Conservation (phyloP, 2,888 invertebrate genomes). For the Lasioglossum villosulum region DNA sequence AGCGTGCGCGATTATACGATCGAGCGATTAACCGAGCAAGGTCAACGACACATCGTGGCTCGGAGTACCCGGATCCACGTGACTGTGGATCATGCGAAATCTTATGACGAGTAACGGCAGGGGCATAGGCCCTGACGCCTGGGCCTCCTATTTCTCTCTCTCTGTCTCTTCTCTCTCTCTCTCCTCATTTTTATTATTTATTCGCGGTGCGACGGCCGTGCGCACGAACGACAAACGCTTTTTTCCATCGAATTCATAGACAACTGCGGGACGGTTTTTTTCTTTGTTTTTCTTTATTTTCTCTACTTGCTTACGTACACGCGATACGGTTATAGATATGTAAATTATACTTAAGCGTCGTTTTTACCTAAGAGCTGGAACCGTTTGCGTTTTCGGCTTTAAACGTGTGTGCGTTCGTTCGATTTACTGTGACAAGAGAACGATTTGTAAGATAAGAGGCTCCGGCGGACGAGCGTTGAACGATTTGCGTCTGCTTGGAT, state of each 20-base stretch:
- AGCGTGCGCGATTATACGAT: constrained; percentile 30
- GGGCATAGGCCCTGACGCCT: constrained; percentile 14
- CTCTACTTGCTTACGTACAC: constrained; percentile 45
- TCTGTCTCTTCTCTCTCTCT: neutral
- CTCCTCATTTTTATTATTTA: constrained; percentile 47
- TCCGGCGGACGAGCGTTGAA: constrained; percentile 38
- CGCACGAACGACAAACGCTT: constrained; percentile 41
- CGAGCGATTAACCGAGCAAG: constrained; percentile 61
- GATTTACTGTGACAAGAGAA: constrained; percentile 50
- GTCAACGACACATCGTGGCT: constrained; percentile 50
- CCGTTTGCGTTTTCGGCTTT: constrained; percentile 41
- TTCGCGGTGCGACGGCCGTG: constrained; percentile 54
- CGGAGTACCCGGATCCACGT: constrained; percentile 43
- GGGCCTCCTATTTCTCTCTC: constrained; percentile 7
- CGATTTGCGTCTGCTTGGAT: constrained; percentile 6
- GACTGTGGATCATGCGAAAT: constrained; percentile 28
- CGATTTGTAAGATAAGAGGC: constrained; percentile 63
- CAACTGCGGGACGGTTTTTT: constrained; percentile 68
- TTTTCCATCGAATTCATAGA: constrained; percentile 40
- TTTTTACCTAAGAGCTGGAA: constrained; percentile 45
- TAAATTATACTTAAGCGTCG: constrained; percentile 62
- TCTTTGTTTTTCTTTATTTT: constrained; percentile 49
- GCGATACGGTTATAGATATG: constrained; percentile 44
- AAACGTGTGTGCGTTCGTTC: constrained; percentile 46
- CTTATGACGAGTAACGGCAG: constrained; percentile 49